Evolutionary conservation across 2,888 invertebrate genomes (phyloP), one percentile per base, ranked within the genome.

Genomic region (Molanna angustata): DNA sequence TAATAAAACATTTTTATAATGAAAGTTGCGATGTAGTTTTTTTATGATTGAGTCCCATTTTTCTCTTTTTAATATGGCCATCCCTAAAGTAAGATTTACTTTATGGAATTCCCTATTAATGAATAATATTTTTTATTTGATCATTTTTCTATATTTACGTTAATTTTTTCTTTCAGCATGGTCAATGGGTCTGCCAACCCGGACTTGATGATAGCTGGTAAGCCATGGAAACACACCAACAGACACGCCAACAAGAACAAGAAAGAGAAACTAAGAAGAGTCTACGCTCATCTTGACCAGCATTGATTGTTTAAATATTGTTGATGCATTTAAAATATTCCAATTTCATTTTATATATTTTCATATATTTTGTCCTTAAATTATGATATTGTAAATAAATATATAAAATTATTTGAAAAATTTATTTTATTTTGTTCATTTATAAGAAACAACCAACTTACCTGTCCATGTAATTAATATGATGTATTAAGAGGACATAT

Each of bases 221-320:
- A 90, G 65, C 86, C 86, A 1, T 90, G 87, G 84, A 93, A 93
- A 67, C 80, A 82, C 57, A 81, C 85, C 67, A 91, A 91, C 69
- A 90, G 86, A 69, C 91, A 93, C 67, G 83, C 84, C 22, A 95
- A 96, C 67, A 87, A 88, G 65, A 91, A 92, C 61, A 95, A 94
- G 67, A 86, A 87, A 54, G 94, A 96, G 68, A 98, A 98, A 69
- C 71, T 93, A n/a, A 79, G 96, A 64, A 79, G 89, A 65, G 82
- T 91, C 27, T 94, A 91, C 70, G 79, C 83, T 33, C 85, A 94
- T 73, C 79, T 94, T 48, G 95, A 96, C 71, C 81, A 88, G 68
- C 88, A 89, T 69, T 88, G 65, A 42, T 17, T 13, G 11, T 11
- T 17, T 17, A n/a, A 17, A 16, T 16, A 17, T 3, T n/a, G 11